These are phyloP conservation scores for Hipparchia sbordonii DNA, from an alignment of 2,888 invertebrate genomes.

Conservation along the genomic window DNA sequence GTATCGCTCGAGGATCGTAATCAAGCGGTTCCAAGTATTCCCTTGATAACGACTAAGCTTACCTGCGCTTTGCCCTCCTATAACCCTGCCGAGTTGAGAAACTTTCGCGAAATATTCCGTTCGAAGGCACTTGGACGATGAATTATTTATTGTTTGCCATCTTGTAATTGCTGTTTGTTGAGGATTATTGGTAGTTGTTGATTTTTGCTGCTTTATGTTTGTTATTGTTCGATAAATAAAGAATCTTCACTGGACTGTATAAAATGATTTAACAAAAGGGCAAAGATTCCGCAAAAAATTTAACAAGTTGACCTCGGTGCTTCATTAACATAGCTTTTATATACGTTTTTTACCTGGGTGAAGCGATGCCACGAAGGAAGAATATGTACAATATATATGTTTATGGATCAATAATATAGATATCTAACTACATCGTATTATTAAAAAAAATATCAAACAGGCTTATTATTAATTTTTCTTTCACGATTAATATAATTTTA, in stretches of 20 bases:
- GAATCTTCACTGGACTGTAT: slow-evolving; percentile 1
- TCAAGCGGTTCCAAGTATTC: slow-evolving; percentile 55
- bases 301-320: slow-evolving; percentile 9
- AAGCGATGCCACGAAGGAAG: background rate
- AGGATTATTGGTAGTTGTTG: slow-evolving; percentile 10
- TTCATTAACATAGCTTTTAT: background rate
- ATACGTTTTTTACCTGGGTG: background rate
- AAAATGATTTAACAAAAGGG: slow-evolving; percentile 7
- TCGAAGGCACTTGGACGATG: slow-evolving; percentile 6
- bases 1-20: slow-evolving; percentile 41
- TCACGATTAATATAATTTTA: too few relatives aligned
- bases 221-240: slow-evolving; percentile 7
- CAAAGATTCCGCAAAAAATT: slow-evolving; percentile 10
- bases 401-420: background rate
- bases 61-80: slow-evolving; percentile 45
- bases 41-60: slow-evolving; percentile 59
- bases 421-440: too few relatives aligned
- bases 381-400: background rate
- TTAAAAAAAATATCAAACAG: too few relatives aligned
- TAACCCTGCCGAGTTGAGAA: slow-evolving; percentile 54
- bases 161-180: slow-evolving; percentile 11
- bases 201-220: slow-evolving; percentile 9
- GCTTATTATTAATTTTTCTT: too few relatives aligned
- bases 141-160: slow-evolving; percentile 18
- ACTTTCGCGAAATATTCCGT: slow-evolving; percentile 31